These are phyloP conservation scores for Polypterus senegalus DNA, from an alignment of 2,113 vertebrate genomes.

Conservation along the genomic window DNA sequence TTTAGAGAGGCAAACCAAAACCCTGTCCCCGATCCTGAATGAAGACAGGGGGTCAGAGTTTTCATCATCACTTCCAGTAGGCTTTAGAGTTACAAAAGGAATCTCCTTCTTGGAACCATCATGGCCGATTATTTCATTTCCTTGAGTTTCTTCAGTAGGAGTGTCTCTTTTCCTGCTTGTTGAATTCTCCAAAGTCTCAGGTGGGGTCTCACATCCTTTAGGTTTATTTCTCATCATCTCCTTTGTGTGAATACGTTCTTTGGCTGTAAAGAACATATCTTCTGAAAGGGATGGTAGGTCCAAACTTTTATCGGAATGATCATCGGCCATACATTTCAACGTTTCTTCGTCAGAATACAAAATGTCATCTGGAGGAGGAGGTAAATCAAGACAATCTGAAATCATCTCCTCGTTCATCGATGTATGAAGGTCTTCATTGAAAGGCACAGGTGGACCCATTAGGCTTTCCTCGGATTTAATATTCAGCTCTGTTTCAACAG, in stretches of 20 bases:
- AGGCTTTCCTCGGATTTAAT: not conserved
- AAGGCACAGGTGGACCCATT: not conserved
- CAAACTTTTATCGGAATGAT: conserved; percentile 27
- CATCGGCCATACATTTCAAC: conserved; percentile 21
- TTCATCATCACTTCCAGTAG: conserved; percentile 7
- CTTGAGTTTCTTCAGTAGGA: not conserved
- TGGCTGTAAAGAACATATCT: conserved; percentile 6
- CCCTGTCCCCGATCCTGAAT: conserved; percentile 26
- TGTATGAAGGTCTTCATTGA: not conserved
- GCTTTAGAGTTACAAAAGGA: conserved; percentile 2
- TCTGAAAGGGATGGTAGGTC: conserved; percentile 30
- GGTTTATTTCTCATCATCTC: not conserved
- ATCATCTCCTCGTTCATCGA: not conserved
- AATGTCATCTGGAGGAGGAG: conserved; percentile 25
- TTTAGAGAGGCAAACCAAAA: conserved; percentile 31
- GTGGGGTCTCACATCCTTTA: not conserved
- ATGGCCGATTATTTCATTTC: not conserved
- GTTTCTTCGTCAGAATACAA: conserved; percentile 6
- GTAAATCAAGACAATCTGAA: not conserved
- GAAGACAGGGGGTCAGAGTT: conserved; percentile 20
- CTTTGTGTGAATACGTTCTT: not conserved
- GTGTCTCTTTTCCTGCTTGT: not conserved
- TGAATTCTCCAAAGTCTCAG: not conserved
- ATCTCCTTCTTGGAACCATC: not conserved
- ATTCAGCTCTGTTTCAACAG: not conserved